Conservation (phyloP, 2,113 vertebrate species). For the Tragelaphus imberbis region DNA sequence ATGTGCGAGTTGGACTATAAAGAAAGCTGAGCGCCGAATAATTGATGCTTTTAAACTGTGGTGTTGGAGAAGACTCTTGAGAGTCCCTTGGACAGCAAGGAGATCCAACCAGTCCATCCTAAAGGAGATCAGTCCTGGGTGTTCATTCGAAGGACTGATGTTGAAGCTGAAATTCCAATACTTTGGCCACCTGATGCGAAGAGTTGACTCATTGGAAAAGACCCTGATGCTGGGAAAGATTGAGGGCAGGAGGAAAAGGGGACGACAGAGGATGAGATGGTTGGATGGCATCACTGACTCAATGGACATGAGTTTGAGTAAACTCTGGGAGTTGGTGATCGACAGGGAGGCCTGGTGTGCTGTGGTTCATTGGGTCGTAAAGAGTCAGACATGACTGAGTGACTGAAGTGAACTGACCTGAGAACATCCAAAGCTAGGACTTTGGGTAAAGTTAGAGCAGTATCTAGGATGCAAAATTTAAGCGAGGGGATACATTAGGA, state of each 20-base stretch:
- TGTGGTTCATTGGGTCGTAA: neutral
- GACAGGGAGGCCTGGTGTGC: neutral
- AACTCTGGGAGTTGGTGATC: neutral
- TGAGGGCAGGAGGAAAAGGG: neutral
- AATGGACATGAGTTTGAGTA: neutral
- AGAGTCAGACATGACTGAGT: accelerated
- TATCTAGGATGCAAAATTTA: neutral
- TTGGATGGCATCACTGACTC: neutral
- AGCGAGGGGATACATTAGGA: neutral
- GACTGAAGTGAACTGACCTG: neutral
- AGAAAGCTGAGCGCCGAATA: neutral
- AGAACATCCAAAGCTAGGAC: neutral
- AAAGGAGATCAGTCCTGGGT: neutral
- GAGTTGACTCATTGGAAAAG: neutral
- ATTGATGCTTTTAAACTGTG: neutral
- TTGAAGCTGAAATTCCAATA: neutral
- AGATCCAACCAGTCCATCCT: neutral
- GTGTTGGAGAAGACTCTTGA: neutral
- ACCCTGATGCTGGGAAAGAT: neutral
- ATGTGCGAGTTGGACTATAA: neutral
- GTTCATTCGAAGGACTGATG: neutral
- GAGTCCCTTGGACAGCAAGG: neutral
- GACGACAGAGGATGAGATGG: neutral
- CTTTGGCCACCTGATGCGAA: neutral
- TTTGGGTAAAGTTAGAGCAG: neutral